Percentiles rank a stretch among this genome's conserved stretches.
These are phyloP conservation scores for Sphaerodactylus townsendi DNA, from an alignment of 2,113 vertebrate species.

Conservation along the genomic window DNA sequence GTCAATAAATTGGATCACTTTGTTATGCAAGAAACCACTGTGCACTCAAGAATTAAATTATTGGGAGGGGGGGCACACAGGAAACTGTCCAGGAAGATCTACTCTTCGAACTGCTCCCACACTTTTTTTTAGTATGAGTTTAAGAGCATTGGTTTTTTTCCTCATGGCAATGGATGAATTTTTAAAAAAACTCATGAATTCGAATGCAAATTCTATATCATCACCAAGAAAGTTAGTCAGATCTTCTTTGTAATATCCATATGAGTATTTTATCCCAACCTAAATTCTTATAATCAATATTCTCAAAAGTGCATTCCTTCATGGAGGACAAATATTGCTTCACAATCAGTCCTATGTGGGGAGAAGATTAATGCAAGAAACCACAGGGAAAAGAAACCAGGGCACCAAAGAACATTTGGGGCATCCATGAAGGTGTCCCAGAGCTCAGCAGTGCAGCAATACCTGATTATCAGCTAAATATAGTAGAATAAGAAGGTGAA, in stretches of 20 bases:
- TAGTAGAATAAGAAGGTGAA: neutral
- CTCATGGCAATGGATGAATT: too few relatives aligned
- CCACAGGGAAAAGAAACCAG: neutral
- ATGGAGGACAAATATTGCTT: neutral
- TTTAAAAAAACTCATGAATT: neutral
- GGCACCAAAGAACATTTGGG: neutral
- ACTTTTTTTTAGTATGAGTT: too few relatives aligned
- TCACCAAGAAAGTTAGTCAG: neutral
- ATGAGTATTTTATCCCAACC: neutral
- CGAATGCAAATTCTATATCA: neutral
- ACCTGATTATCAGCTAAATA: neutral
- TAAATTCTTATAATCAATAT: neutral
- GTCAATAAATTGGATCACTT: neutral
- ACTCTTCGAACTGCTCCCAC: too few relatives aligned
- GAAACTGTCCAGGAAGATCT: too few relatives aligned
- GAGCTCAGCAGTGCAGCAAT: neutral
- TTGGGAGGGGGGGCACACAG: neutral
- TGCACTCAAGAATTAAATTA: neutral
- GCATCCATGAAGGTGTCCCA: neutral
- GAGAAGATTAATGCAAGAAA: neutral
- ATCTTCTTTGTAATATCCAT: neutral
- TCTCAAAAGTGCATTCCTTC: too few relatives aligned
- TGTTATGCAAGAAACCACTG: neutral
- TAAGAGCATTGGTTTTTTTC: too few relatives aligned
- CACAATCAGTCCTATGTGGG: neutral